A percentile compares a stretch with the other conserved stretches of the same genome.
These are phyloP conservation scores for Esox lucius DNA, from an alignment of 2,797 vertebrate species.

Conservation along the genomic window DNA sequence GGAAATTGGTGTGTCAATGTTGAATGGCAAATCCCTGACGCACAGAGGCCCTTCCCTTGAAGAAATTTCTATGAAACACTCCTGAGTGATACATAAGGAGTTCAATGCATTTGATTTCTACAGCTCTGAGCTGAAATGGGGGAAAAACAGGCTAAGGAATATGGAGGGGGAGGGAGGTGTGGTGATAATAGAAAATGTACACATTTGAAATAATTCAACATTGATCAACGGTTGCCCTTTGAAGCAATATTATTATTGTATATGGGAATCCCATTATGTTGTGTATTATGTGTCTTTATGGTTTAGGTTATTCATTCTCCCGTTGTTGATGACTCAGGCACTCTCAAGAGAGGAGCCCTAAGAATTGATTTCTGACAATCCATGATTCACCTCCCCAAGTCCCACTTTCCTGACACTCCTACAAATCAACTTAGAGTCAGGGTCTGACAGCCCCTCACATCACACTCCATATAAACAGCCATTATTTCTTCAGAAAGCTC, in stretches of 20 bases:
- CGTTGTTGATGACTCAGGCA: slow-evolving; percentile 67
- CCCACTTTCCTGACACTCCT: slow-evolving; percentile 65
- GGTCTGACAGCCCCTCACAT: slow-evolving; percentile 72
- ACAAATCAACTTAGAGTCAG: slow-evolving; percentile 79
- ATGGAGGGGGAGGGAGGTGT: background rate
- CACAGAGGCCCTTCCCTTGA: slow-evolving; percentile 12
- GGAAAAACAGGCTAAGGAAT: slow-evolving; percentile 47
- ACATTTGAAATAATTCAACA: slow-evolving; percentile 62
- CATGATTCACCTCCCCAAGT: slow-evolving; percentile 70
- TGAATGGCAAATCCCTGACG: slow-evolving; percentile 41
- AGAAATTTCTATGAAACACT: slow-evolving; percentile 10
- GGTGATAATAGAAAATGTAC: slow-evolving; percentile 30
- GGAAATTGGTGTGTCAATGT: slow-evolving; percentile 39
- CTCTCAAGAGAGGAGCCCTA: slow-evolving; percentile 66
- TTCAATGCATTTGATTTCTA: slow-evolving; percentile 61
- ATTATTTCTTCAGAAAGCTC: slow-evolving; percentile 75
- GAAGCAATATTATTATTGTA: slow-evolving; percentile 66
- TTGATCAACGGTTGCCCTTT: slow-evolving; percentile 67
- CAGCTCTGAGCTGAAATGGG: slow-evolving; percentile 46
- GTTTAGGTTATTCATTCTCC: slow-evolving; percentile 75
- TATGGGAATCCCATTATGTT: slow-evolving; percentile 61
- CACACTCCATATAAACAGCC: slow-evolving; percentile 70
- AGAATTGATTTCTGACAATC: slow-evolving; percentile 81
- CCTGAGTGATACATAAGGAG: slow-evolving; percentile 70
- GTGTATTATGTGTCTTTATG: slow-evolving; percentile 72